Conservation (phyloP, 37 sponge, comb jelly and placozoan genomes). For the Eunapius fragilis region DNA sequence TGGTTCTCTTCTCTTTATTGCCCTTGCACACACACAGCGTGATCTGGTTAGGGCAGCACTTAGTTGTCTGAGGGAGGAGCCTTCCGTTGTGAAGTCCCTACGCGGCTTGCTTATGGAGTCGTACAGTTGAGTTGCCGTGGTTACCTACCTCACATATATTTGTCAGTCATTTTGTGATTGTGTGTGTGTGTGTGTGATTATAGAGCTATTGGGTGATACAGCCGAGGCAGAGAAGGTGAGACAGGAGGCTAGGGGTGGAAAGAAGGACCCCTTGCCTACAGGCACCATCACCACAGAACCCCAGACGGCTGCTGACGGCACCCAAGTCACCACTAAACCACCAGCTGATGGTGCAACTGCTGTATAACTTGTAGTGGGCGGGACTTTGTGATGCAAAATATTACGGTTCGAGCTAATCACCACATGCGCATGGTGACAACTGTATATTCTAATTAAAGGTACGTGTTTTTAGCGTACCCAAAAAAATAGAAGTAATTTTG, state of each 20-base stretch:
- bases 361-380: not conserved
- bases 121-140: not conserved
- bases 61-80: not conserved
- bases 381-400: not conserved
- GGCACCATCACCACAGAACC: too few species aligned
- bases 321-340: not conserved
- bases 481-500: too few species aligned
- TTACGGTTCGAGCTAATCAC: not conserved
- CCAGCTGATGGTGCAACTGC: not conserved
- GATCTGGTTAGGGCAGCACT: not conserved
- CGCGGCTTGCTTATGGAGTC: not conserved
- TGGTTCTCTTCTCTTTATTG: not conserved
- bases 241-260: not conserved
- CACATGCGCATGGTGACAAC: too few species aligned
- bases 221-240: not conserved
- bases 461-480: too few species aligned
- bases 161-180: conserved; percentile 5
- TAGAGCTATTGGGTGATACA: not conserved
- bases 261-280: not conserved
- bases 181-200: not conserved
- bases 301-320: not conserved
- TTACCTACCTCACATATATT: not conserved
- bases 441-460: too few species aligned
- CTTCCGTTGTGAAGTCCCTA: not conserved
- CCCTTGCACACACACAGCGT: not conserved